Evolutionary conservation across 2,113 vertebrate species (phyloP).

Genomic region (Melozone crissalis): DNA sequence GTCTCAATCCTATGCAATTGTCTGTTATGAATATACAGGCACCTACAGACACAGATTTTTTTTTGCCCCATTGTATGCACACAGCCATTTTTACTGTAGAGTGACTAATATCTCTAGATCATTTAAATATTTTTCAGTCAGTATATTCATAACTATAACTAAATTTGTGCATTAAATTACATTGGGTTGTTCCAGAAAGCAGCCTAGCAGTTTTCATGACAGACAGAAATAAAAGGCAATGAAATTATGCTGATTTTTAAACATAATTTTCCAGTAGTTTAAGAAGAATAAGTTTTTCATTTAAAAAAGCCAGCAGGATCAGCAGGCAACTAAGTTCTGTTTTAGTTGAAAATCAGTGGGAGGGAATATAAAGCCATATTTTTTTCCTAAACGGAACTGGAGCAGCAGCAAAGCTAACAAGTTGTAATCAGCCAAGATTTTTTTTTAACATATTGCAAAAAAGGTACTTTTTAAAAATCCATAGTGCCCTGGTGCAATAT

Average conservation of each 20-base stretch:
- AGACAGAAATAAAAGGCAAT: slow-evolving; percentile 75
- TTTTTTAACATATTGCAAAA: slow-evolving; percentile 24
- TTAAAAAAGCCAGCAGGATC: slow-evolving; percentile 81
- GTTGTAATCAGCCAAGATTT: slow-evolving; percentile 70
- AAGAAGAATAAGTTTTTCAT: slow-evolving; percentile 83
- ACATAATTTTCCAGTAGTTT: slow-evolving; percentile 84
- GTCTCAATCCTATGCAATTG: neutral
- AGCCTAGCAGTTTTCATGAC: slow-evolving; percentile 64
- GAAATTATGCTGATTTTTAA: slow-evolving; percentile 83
- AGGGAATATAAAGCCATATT: slow-evolving; percentile 77
- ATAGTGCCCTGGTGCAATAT: neutral
- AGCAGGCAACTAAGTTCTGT: slow-evolving; percentile 81
- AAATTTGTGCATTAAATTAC: slow-evolving; percentile 54
- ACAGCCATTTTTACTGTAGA: slow-evolving; percentile 40
- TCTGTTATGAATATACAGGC: slow-evolving; percentile 8
- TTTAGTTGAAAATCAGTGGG: slow-evolving; percentile 83
- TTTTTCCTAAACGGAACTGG: slow-evolving; percentile 72
- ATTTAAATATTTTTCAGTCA: slow-evolving; percentile 72
- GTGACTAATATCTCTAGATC: slow-evolving; percentile 64
- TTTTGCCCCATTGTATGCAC: neutral
- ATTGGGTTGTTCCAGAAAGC: slow-evolving; percentile 48
- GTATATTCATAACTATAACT: slow-evolving; percentile 65
- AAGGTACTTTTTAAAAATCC: slow-evolving; percentile 45
- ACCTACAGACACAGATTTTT: neutral
- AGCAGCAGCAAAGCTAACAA: slow-evolving; percentile 76